A percentile compares a stretch with the other conserved stretches of the same genome.
These are phyloP conservation scores for Dolichotis patagonum DNA, from an alignment of 2,113 vertebrate species.

Conservation along the genomic window DNA sequence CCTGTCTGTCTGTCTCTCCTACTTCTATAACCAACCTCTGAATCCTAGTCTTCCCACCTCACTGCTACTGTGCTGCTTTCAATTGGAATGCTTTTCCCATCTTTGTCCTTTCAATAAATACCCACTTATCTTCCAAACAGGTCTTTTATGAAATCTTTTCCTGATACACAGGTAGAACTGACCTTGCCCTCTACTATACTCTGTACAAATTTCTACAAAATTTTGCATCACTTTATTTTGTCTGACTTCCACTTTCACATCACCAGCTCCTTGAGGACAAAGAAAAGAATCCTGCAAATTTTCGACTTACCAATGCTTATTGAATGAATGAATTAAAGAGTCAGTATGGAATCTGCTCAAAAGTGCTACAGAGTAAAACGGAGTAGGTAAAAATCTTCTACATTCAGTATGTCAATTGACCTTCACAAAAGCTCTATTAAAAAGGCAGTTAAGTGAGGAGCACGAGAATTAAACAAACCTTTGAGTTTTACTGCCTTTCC, in stretches of 20 bases:
- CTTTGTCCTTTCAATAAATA: not conserved
- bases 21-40: not conserved
- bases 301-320: not conserved
- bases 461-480: not conserved
- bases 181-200: not conserved
- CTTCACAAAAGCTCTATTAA: not conserved
- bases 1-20: not conserved
- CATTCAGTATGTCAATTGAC: not conserved
- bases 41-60: not conserved
- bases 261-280: not conserved
- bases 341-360: not conserved
- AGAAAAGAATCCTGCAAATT: not conserved
- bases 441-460: not conserved
- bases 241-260: not conserved
- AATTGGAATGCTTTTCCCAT: not conserved
- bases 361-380: not conserved
- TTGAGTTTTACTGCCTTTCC: not conserved
- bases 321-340: not conserved
- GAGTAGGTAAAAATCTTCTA: not conserved
- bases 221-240: not conserved
- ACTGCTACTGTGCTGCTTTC: not conserved
- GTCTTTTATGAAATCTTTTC: not conserved
- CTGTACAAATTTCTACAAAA: not conserved
- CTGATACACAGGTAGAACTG: not conserved
- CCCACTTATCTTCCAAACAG: not conserved